phyloP scores from a whole-genome alignment of 2,113 vertebrate species.

The Cairina moschata region DNA sequence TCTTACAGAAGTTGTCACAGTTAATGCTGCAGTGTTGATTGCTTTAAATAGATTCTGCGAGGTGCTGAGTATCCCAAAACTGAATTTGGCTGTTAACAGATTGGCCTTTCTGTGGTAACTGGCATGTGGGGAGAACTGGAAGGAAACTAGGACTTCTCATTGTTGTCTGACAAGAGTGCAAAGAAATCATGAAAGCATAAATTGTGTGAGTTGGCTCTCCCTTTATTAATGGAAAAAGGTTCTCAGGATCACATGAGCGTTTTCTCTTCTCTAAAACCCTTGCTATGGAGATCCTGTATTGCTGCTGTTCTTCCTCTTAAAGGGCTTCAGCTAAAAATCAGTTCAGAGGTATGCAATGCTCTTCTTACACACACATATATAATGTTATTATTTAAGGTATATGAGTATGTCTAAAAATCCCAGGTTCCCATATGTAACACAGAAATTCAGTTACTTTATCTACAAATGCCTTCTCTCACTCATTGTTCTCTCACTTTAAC shows the following conservation, averaged over 20 bases:
- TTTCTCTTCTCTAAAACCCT: not conserved
- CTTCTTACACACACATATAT: not conserved
- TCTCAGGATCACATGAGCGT: conserved; percentile 24
- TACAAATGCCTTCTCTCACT: not conserved
- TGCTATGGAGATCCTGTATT: not conserved
- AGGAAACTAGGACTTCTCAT: conserved; percentile 37
- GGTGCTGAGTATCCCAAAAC: not conserved
- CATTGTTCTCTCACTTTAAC: not conserved
- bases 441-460: not conserved
- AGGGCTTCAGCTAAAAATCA: not conserved
- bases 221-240: conserved; percentile 21
- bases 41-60: not conserved
- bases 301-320: not conserved
- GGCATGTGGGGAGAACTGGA: conserved; percentile 20
- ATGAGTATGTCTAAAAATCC: not conserved
- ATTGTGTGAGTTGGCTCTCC: conserved; percentile 33
- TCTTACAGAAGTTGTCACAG: not conserved
- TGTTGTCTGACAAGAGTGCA: conserved; percentile 18
- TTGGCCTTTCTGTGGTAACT: conserved; percentile 16
- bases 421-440: not conserved
- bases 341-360: not conserved
- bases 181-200: conserved; percentile 49
- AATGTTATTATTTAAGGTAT: not conserved
- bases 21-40: not conserved
- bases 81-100: conserved; percentile 14